Evolutionary conservation across 2,888 invertebrate genomes (phyloP), one percentile per base, ranked within the genome.

Genomic region (Troides aeacus): DNA sequence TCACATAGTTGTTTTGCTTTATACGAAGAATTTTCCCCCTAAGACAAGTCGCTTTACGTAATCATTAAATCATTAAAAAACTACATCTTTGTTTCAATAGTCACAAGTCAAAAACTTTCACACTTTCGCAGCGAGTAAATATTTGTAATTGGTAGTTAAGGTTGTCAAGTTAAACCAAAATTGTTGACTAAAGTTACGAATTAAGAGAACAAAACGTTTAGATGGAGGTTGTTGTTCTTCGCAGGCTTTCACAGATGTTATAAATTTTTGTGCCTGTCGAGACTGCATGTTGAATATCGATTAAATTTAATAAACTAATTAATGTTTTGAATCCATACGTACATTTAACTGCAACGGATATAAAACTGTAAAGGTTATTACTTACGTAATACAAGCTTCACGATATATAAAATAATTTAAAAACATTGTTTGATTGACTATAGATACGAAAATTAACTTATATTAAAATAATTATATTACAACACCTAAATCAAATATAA

Each of bases 161-260:
- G 61, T 64, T 30, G 60, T 57, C 42, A n/a, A 36, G 42, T 23
- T 18, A 15, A 50, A 15, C 5, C 15, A 12, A 18, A 17, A 50
- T 50, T 50, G 50, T 50, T 50, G 15, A 50, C 50, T 50, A 12
- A 50, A 50, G 50, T 50, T 50, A 50, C 17, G 5, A 17, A 15
- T 50, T 50, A 17, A 50, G 50, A 50, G 12, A 50, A 50, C 50
- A 50, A 50, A 12, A 50, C 12, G 50, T 50, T 50, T 17, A 50
- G 50, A 50, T 15, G 50, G 5, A 15, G 50, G 15, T 50, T 50
- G 12, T 50, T 50, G 15, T 50, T 17, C 50, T 50, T 15, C 17
- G 5, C 17, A 50, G 17, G 50, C 85, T 87, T 87, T 86, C 86
- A 82, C 87, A 79, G 75, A 73, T 77, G 79, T 82, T 82, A 84